Percentiles rank a stretch among this genome's conserved stretches.
Conservation (phyloP, 2,797 vertebrate genomes). For the Myripristis murdjan region DNA sequence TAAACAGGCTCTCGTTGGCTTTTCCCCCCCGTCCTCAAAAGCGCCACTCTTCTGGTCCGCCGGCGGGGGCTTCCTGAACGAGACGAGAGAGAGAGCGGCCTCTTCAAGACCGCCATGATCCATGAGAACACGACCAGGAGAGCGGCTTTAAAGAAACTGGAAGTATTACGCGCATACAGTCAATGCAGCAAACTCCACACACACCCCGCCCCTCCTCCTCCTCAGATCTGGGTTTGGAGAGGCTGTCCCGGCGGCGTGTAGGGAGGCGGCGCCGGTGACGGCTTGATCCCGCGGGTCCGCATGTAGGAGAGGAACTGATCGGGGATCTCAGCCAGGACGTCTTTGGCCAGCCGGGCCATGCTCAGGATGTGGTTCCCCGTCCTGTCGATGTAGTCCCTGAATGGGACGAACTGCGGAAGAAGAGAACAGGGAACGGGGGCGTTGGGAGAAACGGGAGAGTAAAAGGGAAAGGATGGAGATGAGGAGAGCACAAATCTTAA, state of each 20-base stretch:
- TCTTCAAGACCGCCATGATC: constrained; percentile 48
- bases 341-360: constrained; percentile 97
- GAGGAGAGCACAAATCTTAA: not conserved
- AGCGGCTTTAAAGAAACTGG: constrained; percentile 71
- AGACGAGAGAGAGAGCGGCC: constrained; percentile 55
- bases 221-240: constrained; percentile 96
- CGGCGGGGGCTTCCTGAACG: constrained; percentile 72
- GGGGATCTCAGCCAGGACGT: constrained; percentile 96
- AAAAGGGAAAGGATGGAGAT: not conserved
- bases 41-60: constrained; percentile 36
- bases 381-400: constrained; percentile 96
- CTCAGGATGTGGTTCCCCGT: constrained; percentile 95
- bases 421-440: constrained; percentile 8
- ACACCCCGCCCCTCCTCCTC: constrained; percentile 8
- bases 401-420: constrained; percentile 95
- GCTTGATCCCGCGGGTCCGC: constrained; percentile 96
- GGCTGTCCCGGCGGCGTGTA: constrained; percentile 91
- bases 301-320: constrained; percentile 99
- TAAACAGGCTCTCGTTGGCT: constrained; percentile 83
- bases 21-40: constrained; percentile 50
- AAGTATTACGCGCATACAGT: constrained; percentile 63
- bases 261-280: constrained; percentile 93
- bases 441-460: not conserved
- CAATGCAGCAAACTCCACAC: constrained; percentile 42
- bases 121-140: constrained; percentile 60